Base-by-base conservation (phyloP, 2,888 invertebrate species). In the Andrena fulva region DNA sequence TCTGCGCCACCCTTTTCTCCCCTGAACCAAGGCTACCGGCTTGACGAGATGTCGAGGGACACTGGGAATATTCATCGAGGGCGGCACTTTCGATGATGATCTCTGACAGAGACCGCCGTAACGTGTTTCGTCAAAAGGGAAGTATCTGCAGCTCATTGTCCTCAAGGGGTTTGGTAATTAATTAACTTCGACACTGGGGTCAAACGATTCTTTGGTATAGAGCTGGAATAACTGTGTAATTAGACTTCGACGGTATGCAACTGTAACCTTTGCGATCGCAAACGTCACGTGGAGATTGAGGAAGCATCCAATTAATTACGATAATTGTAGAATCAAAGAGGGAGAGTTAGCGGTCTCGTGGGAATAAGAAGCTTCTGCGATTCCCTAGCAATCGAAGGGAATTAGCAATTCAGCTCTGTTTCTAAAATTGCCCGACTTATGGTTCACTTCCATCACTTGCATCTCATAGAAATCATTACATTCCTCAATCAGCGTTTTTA, bases 1-100 rank as follows among this genome's bases (percentile, higher is more conserved):
- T 56, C 62, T 24, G 33, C 20, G 33, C 62, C 67, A 20, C 60
- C 35, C 24, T 72, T 63, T 12, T 62, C 12, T 42, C 48, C 33
- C 35, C 31, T 29, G 20, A 8, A 12, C 5, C 8, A n/a, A 31
- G 70, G 29, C 42, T 20, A 8, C 48, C 12, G 35, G 69, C 27
- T 35, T 20, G 16, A 29, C 69, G 69, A 69, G 69, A 69, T 27
- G 33, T 33, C 20, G 42, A 68, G 70, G 35, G 63, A 42, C 42
- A 24, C 48, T 16, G 64, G 64, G 20, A 60, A 64, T 66, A 73
- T 66, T 64, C 64, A 69, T 79, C 70, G 71, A 52, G 66, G 59
- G 20, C 29, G 66, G 35, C 71, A 80, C 80, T 80, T 80, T 56
- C 78, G 63, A 80, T 77, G 67, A 80, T 80, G 67, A 80, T 67